Evolutionary conservation across 2,113 vertebrate genomes (phyloP), one percentile per base, ranked within the genome.

Genomic region (Bolborhynchus lineola): DNA sequence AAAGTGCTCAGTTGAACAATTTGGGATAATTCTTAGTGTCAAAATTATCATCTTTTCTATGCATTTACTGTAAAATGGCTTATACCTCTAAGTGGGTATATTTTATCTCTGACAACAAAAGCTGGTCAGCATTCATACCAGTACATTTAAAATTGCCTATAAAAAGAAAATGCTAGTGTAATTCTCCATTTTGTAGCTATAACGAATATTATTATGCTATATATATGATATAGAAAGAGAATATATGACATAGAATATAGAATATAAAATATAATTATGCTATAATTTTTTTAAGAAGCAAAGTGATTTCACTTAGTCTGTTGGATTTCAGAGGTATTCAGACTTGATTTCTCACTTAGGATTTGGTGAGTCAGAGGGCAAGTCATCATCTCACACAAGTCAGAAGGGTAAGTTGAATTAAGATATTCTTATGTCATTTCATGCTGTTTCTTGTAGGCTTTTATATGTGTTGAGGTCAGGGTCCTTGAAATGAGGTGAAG

Each of bases 111-210:
- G 63, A 55, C 68, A 63, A 70, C 68, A 90, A 62, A 77, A 90
- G 63, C 82, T 92, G 71, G 62, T 90, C 64, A 64, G 13, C 64
- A 75, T 81, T 92, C 47, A 33, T 71, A 77, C 11, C 80, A 23
- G 42, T 24, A 78, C 4, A 1, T 59, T 74, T 86, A 9, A 85
- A 90, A 86, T 60, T 6, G 75, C 26, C 18, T 77, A 37, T 37
- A 67, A 82, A 84, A 62, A 68, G 53, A 47, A 81, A 92, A 81
- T 1, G 3, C 63, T 50, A 47, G 53, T 88, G 14, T 59, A 62
- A 46, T 76, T 88, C 42, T 57, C 91, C 26, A 46, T 87, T 83
- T 68, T 81, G 26, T 67, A 53, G 76, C 39, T 64, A 44, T 29
- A 39, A n/a, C 24, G 35, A 23, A n/a, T 35, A 59, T 10, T 35